Percentiles rank a stretch among this genome's conserved stretches.
Evolutionary conservation across 2,888 invertebrate species (phyloP).

Genomic region (Escarpia spicata): DNA sequence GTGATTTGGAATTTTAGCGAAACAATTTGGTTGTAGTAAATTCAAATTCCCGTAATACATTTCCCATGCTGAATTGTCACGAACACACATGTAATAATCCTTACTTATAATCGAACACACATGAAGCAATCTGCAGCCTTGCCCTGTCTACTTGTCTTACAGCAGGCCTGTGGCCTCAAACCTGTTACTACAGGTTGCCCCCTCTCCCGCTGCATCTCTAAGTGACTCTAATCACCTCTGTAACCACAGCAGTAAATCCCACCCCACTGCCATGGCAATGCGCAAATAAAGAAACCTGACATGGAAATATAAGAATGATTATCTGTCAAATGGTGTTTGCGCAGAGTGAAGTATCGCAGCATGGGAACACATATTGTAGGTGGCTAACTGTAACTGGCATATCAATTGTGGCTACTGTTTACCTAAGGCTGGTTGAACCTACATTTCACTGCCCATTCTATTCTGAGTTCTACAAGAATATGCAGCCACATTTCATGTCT

Average conservation of each 20-base stretch:
- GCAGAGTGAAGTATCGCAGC: neutral
- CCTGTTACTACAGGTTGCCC: neutral
- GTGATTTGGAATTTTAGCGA: no score
- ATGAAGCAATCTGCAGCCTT: neutral
- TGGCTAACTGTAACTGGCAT: neutral
- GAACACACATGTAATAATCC: neutral
- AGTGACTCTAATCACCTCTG: neutral
- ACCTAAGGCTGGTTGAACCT: neutral
- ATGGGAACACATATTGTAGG: neutral
- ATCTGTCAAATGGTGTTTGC: conserved; percentile 1
- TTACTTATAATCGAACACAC: neutral
- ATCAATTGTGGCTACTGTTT: neutral
- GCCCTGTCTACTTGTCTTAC: neutral
- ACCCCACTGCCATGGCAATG: neutral
- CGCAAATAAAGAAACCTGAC: conserved; percentile 11
- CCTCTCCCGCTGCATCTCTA: neutral
- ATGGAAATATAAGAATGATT: conserved; percentile 6
- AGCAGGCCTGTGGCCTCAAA: neutral
- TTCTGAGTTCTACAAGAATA: neutral
- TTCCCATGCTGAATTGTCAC: neutral
- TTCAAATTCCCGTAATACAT: no score
- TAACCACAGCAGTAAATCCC: no score
- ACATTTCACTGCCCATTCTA: neutral
- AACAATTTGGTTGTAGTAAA: no score
- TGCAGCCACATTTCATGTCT: no score